Evolutionary conservation across 2,797 vertebrate species (phyloP).

Genomic region (Florisuga fusca): DNA sequence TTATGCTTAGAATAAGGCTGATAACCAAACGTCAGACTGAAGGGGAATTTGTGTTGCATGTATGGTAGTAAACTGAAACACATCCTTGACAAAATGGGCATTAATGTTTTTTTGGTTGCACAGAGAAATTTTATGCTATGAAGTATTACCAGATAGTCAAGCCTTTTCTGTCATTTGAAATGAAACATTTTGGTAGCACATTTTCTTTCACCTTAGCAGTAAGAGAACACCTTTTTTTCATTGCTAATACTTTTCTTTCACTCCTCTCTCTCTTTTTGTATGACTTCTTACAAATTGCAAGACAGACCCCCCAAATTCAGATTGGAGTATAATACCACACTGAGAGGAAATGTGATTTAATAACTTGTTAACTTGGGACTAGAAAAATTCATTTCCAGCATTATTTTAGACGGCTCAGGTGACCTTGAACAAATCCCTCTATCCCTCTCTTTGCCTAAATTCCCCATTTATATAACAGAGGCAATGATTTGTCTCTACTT

Average conservation of each 20-base stretch:
- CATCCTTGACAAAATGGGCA: not conserved
- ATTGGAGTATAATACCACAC: not conserved
- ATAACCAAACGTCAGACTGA: not conserved
- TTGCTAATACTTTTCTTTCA: not conserved
- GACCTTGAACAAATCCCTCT: slow-evolving; percentile 56
- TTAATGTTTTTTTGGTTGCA: not conserved
- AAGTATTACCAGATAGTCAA: not conserved
- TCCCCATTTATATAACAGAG: slow-evolving; percentile 13
- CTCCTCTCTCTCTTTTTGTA: not conserved
- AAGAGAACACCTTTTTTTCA: not conserved
- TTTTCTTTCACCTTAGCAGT: not conserved
- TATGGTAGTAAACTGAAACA: not conserved
- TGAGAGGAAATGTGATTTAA: slow-evolving; percentile 47
- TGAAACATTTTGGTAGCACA: rapidly evolving
- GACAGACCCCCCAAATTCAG: not conserved
- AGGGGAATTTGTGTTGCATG: not conserved
- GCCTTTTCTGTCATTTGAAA: not conserved
- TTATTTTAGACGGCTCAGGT: slow-evolving; percentile 38
- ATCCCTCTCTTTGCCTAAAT: slow-evolving; percentile 23
- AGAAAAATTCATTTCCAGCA: slow-evolving; percentile 42
- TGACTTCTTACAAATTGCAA: not conserved
- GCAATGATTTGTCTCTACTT: slow-evolving; percentile 42
- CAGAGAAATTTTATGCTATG: not conserved
- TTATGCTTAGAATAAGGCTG: not conserved
- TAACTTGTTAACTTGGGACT: slow-evolving; percentile 60